A percentile compares a stretch with the other conserved stretches of the same genome.
phyloP scores from a whole-genome alignment of 2,888 invertebrate species.

The Arrhopalites spinosus region DNA sequence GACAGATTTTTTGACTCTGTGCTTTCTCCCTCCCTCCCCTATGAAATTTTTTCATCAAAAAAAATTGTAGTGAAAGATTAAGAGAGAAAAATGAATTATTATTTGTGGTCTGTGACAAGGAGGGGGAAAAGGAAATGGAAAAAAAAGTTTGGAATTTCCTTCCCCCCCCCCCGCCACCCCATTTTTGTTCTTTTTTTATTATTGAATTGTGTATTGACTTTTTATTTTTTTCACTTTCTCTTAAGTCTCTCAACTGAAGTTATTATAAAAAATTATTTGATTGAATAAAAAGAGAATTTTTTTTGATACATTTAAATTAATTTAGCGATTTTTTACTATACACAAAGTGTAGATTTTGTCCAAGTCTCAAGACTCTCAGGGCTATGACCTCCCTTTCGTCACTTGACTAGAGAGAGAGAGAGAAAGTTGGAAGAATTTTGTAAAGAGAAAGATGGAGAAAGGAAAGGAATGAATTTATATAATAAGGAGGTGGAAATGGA shows the following conservation, averaged over 20 bases:
- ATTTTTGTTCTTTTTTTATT: background rate
- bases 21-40: background rate
- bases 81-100: no score
- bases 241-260: background rate
- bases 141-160: background rate
- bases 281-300: no score
- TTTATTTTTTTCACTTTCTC: background rate
- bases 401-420: no score
- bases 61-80: no score
- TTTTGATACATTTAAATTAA: background rate
- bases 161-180: background rate
- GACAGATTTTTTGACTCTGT: background rate
- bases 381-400: no score
- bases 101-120: background rate
- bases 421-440: no score
- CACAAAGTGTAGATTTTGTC: no score
- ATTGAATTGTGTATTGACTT: no score
- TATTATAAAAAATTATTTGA: no score
- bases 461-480: background rate
- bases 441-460: background rate
- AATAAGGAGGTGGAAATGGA: background rate
- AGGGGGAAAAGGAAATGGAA: no score
- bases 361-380: no score
- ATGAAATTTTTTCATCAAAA: background rate
- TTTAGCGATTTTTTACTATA: background rate